Percentiles rank a stretch among this genome's conserved stretches.
Evolutionary conservation across 2,113 vertebrate species (phyloP).

Genomic region (Brachyhypopomus occidentalis): DNA sequence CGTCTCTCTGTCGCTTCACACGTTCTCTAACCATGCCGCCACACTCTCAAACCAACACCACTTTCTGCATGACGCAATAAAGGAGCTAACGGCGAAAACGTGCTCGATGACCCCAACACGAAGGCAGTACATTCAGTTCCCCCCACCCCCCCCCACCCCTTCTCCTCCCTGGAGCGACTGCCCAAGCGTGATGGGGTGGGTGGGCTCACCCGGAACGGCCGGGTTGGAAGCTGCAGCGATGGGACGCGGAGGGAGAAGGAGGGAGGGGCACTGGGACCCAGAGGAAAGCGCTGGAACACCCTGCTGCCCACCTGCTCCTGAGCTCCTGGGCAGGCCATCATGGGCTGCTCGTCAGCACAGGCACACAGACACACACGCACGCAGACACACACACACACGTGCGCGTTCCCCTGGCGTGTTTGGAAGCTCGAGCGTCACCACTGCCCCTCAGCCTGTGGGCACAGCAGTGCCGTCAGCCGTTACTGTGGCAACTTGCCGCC

Average conservation of each 20-base stretch:
- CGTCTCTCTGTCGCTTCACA: neutral
- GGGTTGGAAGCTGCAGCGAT: neutral
- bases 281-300: slow-evolving; percentile 31
- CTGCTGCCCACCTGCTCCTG: slow-evolving; percentile 46
- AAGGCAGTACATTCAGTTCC: neutral
- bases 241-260: neutral
- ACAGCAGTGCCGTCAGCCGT: slow-evolving; percentile 53
- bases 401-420: neutral
- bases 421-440: slow-evolving; percentile 6
- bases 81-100: neutral
- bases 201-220: slow-evolving; percentile 3
- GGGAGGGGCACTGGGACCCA: neutral
- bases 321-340: slow-evolving; percentile 26
- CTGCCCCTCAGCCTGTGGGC: slow-evolving; percentile 48
- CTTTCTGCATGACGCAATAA: neutral
- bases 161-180: neutral
- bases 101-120: neutral
- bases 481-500: slow-evolving; percentile 50
- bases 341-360: slow-evolving; percentile 19
- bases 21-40: neutral
- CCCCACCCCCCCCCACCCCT: neutral
- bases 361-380: slow-evolving; percentile 13
- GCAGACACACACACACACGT: slow-evolving; percentile 40
- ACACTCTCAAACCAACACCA: neutral
- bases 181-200: neutral